Conservation (phyloP, 2,888 invertebrate genomes). For the Halocaridina rubra region DNA sequence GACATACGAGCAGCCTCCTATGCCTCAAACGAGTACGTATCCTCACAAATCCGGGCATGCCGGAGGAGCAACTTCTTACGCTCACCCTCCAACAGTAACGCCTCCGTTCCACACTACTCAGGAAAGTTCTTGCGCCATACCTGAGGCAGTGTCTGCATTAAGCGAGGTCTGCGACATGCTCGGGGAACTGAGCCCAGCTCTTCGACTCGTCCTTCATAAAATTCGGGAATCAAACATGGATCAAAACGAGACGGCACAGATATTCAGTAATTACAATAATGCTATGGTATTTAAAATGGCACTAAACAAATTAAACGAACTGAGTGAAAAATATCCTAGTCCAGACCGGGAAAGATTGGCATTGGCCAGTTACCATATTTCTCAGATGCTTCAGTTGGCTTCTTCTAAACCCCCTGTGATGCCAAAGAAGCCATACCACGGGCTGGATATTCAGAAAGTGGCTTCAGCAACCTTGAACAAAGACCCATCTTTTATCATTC, state of each 20-base stretch:
- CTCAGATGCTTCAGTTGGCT: not conserved
- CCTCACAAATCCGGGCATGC: not conserved
- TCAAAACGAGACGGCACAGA: not conserved
- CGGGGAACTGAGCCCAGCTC: slow-evolving; percentile 14
- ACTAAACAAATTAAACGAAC: not conserved
- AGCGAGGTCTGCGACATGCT: not conserved
- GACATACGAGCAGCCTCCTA: not conserved
- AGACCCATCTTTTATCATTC: slow-evolving; percentile 10
- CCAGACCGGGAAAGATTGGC: not conserved
- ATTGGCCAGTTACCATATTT: not conserved
- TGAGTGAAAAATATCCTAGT: slow-evolving; percentile 3
- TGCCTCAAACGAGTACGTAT: not conserved
- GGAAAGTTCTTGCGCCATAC: not conserved
- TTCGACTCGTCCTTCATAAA: slow-evolving; percentile 2
- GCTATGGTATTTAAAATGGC: slow-evolving; percentile 14
- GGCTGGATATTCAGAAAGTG: slow-evolving; percentile 9
- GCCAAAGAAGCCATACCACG: not conserved
- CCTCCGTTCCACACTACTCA: not conserved
- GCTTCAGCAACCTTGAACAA: slow-evolving; percentile 17
- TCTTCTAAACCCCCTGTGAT: not conserved
- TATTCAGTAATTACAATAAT: slow-evolving; percentile 22
- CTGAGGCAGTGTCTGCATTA: not conserved
- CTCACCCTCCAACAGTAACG: not conserved
- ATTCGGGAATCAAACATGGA: not conserved
- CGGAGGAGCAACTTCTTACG: not conserved